A percentile compares a stretch with the other conserved stretches of the same genome.
These are phyloP conservation scores for Eustalomyia histrio DNA, from an alignment of 2,888 invertebrate genomes.

Conservation along the genomic window DNA sequence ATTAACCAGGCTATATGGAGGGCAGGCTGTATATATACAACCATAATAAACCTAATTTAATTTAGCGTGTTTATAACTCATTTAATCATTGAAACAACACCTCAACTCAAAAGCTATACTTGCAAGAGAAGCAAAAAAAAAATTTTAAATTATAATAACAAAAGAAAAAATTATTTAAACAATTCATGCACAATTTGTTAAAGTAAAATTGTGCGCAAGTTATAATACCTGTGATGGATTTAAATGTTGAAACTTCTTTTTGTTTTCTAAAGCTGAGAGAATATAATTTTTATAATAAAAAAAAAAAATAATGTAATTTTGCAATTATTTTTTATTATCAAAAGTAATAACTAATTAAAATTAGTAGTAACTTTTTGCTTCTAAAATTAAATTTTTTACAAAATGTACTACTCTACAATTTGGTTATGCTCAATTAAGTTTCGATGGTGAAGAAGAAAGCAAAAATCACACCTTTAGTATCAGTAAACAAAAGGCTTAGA, in stretches of 20 bases:
- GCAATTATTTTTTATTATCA: conserved; percentile 15
- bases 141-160: conserved; percentile 7
- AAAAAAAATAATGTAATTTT: background rate
- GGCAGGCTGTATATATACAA: no score
- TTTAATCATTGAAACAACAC: conserved; percentile 71
- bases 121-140: conserved; percentile 61
- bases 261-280: conserved; percentile 37
- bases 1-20: no score
- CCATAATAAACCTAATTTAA: conserved; percentile 68
- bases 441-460: conserved; percentile 61
- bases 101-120: conserved; percentile 44
- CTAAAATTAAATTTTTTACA: conserved; percentile 46
- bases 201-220: conserved; percentile 51
- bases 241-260: conserved; percentile 37
- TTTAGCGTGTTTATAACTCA: conserved; percentile 78
- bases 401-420: conserved; percentile 48
- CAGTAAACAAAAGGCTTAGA: conserved; percentile 35
- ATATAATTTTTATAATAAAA: conserved; percentile 26
- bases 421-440: conserved; percentile 76
- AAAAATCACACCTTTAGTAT: conserved; percentile 51
- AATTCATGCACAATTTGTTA: conserved; percentile 63
- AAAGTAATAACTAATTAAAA: conserved; percentile 16
- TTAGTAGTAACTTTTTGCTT: conserved; percentile 26
- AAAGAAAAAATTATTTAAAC: conserved; percentile 46
- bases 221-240: conserved; percentile 24